Percentiles rank a stretch among this genome's conserved stretches.
Conservation (phyloP, 2,113 vertebrate species). For the Balaeniceps rex region DNA sequence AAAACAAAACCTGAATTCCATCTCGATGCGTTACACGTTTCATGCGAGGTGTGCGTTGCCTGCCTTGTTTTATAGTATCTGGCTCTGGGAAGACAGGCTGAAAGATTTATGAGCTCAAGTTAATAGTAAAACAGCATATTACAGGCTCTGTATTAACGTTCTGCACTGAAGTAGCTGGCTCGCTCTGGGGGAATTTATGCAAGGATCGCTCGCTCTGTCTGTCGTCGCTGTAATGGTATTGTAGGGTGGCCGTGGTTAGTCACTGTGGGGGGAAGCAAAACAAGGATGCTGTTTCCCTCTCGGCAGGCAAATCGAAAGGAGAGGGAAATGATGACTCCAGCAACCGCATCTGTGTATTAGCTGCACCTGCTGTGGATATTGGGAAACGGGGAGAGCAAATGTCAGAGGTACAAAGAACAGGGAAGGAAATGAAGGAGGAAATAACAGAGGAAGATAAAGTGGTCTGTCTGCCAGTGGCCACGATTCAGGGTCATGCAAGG, state of each 20-base stretch:
- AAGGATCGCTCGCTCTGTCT: not conserved
- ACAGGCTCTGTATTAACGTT: not conserved
- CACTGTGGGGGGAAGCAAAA: not conserved
- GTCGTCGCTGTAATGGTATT: not conserved
- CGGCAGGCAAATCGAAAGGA: not conserved
- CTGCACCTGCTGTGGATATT: not conserved
- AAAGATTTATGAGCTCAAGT: conserved; percentile 40
- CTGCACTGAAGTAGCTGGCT: not conserved
- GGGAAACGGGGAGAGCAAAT: not conserved
- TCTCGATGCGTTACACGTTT: not conserved
- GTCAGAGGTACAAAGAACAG: not conserved
- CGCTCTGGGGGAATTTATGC: conserved; percentile 5
- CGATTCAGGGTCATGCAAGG: not conserved
- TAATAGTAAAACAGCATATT: conserved; percentile 31
- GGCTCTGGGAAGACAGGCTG: not conserved
- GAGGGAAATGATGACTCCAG: not conserved
- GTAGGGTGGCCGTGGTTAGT: not conserved
- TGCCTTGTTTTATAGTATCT: conserved; percentile 50
- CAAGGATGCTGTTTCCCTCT: not conserved
- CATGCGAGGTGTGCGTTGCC: not conserved
- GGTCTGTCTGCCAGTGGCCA: not conserved
- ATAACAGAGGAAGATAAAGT: not conserved
- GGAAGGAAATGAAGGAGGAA: conserved; percentile 38
- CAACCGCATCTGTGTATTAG: not conserved
- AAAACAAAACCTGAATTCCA: not conserved